These are phyloP conservation scores for Gryllus longicercus DNA, from an alignment of 2,888 invertebrate species.

Conservation along the genomic window DNA sequence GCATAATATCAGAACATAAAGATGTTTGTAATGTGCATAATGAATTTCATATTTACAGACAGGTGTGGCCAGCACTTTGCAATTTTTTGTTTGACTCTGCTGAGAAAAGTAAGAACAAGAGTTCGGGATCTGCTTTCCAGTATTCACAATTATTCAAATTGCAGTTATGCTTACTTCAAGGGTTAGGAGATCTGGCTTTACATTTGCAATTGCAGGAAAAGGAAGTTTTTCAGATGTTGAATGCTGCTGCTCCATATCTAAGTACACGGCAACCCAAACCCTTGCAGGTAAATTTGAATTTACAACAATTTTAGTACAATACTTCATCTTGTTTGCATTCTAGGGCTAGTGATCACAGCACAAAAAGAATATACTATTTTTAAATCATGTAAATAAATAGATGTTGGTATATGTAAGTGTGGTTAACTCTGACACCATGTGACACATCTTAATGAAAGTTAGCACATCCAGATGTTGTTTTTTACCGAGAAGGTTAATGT, in stretches of 20 bases:
- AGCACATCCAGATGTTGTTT: too few relatives aligned
- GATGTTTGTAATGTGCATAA: too few relatives aligned
- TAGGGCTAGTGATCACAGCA: too few relatives aligned
- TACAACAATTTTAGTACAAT: background rate
- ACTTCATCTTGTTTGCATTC: constrained; percentile 19
- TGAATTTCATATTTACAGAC: constrained; percentile 50
- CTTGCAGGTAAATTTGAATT: constrained; percentile 55
- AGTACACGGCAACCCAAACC: constrained; percentile 58
- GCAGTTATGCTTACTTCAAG: constrained; percentile 53
- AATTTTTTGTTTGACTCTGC: constrained; percentile 54
- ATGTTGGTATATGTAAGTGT: too few relatives aligned
- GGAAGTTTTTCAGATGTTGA: constrained; percentile 46
- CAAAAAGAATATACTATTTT: too few relatives aligned
- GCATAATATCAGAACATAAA: too few relatives aligned
- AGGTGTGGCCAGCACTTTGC: constrained; percentile 63
- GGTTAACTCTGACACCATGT: too few relatives aligned
- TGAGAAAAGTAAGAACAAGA: constrained; percentile 57
- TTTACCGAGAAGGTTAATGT: too few relatives aligned
- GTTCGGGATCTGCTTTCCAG: constrained; percentile 56
- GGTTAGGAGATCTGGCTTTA: constrained; percentile 50
- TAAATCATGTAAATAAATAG: too few relatives aligned
- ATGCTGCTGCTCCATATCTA: constrained; percentile 53
- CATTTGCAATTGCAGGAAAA: constrained; percentile 51
- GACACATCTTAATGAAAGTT: too few relatives aligned
- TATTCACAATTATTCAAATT: constrained; percentile 56